A percentile compares a stretch with the other conserved stretches of the same genome.
Evolutionary conservation across 2,797 vertebrate species (phyloP).

Genomic region (Xenops minutus): DNA sequence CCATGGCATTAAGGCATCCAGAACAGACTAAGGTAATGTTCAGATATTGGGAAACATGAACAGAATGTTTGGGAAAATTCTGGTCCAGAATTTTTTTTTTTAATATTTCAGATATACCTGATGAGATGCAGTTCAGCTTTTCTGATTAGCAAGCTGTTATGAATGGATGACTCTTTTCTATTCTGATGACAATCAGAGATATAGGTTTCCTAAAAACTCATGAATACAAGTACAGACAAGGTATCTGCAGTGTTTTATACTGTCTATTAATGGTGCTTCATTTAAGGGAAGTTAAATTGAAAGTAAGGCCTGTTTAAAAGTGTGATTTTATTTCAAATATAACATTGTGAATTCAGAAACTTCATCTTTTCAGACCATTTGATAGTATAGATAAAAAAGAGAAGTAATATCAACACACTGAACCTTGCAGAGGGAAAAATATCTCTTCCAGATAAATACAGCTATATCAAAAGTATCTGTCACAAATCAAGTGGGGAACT

Average conservation of each 20-base stretch:
- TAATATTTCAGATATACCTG: background rate
- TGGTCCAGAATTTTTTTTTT: background rate
- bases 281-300: background rate
- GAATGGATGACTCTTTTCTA: background rate
- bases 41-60: background rate
- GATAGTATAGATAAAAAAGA: background rate
- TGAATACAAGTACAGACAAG: background rate
- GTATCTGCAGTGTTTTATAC: background rate
- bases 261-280: background rate
- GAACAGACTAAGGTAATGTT: background rate
- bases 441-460: slow-evolving; percentile 27
- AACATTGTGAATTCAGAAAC: background rate
- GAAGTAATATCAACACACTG: background rate
- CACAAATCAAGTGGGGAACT: slow-evolving; percentile 51
- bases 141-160: background rate
- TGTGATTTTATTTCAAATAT: background rate
- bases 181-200: background rate
- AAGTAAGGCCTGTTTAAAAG: background rate
- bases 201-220: background rate
- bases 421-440: slow-evolving; percentile 2
- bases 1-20: background rate
- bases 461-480: slow-evolving; percentile 23
- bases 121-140: background rate
- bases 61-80: background rate
- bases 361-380: background rate